Base-by-base conservation (phyloP, 2,113 vertebrate species). In the Gymnarchus niloticus region DNA sequence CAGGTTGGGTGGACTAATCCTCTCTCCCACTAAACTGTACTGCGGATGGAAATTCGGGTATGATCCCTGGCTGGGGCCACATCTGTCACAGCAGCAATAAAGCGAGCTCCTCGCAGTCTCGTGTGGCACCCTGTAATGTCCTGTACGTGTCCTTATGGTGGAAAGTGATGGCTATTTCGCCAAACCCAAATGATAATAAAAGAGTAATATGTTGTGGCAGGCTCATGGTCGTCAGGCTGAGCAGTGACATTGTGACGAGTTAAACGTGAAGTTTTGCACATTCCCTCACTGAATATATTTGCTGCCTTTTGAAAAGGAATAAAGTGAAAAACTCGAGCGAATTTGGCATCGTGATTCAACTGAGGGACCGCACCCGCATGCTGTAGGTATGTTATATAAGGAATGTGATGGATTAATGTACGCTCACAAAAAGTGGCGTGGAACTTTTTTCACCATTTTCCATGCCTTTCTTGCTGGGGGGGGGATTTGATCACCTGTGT, bases 401-500 rank as follows among this genome's bases (percentile, higher is more conserved):
- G 25, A 4, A 54, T 1, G 48, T 37, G 25, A 33, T 23, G 6
- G 51, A 28, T 82, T 81, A 17, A 25, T 14, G 23, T 81, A 49
- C 23, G 33, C 37, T 61, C 23, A 19, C 82, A 59, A 83, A 56
- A 48, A 83, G 54, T 23, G 19, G 56, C 19, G 14, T 3, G 1
- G n/a, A 33, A 82, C 25, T 6, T 8, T 33, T 81, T 52, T 3
- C n/a, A 51, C 25, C 7, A 19, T 41, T 21, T 54, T 25, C n/a
- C 28, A 9, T 33, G 28, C 49, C 56, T 21, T 54, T 82, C 28
- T 17, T 48, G 48, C 8, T 19, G 48, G 48, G 77, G 21, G 5
- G 65, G 48, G 28, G 49, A 46, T 76, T 59, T 69, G 54, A 59
- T 87, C 69, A 59, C n/a, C 81, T 91, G 88, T 91, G 91, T 87